These are phyloP conservation scores for Choristoneura fumiferana DNA, from an alignment of 1,140 invertebrate genomes.

Conservation along the genomic window DNA sequence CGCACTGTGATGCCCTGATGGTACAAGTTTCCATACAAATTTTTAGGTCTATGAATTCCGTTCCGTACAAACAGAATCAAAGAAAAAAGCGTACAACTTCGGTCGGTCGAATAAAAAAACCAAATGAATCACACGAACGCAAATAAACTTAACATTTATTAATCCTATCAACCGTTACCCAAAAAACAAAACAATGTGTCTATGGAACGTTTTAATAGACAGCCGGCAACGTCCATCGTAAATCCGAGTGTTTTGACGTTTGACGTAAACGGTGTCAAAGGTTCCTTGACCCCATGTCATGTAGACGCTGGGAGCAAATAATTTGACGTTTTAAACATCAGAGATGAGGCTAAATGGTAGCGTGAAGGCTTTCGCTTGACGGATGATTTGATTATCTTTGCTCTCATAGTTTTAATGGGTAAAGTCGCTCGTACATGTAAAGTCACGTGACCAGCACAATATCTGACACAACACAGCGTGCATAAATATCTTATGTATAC, in stretches of 20 bases:
- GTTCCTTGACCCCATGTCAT: slow-evolving; percentile 10
- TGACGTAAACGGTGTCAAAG: slow-evolving; percentile 18
- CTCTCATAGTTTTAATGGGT: background rate
- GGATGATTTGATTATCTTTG: slow-evolving; percentile 16
- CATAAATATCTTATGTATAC: too few species aligned
- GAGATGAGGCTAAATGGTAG: slow-evolving; percentile 10
- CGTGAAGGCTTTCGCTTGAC: background rate
- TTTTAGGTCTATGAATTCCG: too few species aligned
- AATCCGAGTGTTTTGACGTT: slow-evolving; percentile 16
- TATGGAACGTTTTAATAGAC: slow-evolving; percentile 15
- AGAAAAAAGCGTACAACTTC: too few species aligned
- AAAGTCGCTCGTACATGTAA: background rate
- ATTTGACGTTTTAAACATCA: slow-evolving; percentile 7
- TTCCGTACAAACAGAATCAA: too few species aligned
- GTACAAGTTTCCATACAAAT: too few species aligned
- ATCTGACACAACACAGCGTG: too few species aligned
- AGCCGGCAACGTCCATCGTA: slow-evolving; percentile 11
- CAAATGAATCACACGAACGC: too few species aligned
- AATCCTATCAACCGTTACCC: background rate
- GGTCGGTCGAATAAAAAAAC: too few species aligned
- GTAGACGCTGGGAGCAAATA: slow-evolving; percentile 15
- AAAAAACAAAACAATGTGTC: slow-evolving; percentile 12
- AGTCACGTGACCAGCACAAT: too few species aligned
- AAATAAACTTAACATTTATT: background rate
- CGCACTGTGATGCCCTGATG: too few species aligned